Evolutionary conservation across 2,113 vertebrate genomes (phyloP), one percentile per base, ranked within the genome.

Genomic region (Eleginops maclovinus): DNA sequence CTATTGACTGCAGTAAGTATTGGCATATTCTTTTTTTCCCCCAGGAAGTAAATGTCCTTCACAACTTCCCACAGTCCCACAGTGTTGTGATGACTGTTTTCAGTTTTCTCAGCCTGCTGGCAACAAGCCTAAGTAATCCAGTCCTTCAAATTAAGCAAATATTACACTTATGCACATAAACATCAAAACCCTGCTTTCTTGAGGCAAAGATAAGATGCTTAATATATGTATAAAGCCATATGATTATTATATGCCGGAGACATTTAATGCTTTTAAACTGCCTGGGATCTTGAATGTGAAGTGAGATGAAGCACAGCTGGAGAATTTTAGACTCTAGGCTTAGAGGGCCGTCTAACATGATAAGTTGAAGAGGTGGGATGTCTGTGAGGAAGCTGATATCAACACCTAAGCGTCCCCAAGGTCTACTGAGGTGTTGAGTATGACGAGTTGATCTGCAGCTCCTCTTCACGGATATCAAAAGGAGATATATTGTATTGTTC

Each of bases 341-440:
- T 72, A 47, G 63, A 85, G 58, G 51, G 69, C 28, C 82, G 62
- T 87, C 62, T 83, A 72, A 71, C 44, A 58, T 22, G 82, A 91
- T 91, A 87, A 84, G 60, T 36, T 75, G 55, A 76, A 61, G 81
- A 68, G 8, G 16, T 81, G n/a, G 71, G 9, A 72, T 56, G 77
- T 71, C 72, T 87, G 79, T 22, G 61, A 83, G 54, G 46, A 54
- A 79, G 70, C 71, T 85, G 88, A 83, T 85, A 80, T 81, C 24
- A 72, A 60, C 61, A 75, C 54, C 67, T 63, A 26, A 12, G 26
- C 72, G 76, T 64, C 60, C 60, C 58, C n/a, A 9, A 28, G 41
- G 74, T 58, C 43, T 53, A 55, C 31, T 21, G 21, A 65, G 49
- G 47, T 78, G 61, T 81, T 65, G 31, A 19, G 17, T 28, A 43